Conservation (phyloP, 2,888 invertebrate species). For the Labia minor region DNA sequence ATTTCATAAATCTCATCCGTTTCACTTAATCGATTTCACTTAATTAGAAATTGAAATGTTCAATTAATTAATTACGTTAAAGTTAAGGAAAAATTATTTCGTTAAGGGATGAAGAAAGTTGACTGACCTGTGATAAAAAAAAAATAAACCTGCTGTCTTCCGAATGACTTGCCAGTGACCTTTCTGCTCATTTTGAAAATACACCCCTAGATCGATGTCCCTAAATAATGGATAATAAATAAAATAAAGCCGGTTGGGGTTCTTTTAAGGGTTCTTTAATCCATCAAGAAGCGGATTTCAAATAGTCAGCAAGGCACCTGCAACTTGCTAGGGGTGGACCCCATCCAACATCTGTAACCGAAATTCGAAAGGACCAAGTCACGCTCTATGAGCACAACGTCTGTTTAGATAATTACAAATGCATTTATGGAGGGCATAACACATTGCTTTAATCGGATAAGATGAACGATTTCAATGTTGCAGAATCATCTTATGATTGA, state of each 20-base stretch:
- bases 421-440: slow-evolving; percentile 1
- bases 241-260: slow-evolving; percentile 8
- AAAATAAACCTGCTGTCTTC: not conserved
- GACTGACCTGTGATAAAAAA: not conserved
- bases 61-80: not conserved
- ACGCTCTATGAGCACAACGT: not conserved
- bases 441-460: not conserved
- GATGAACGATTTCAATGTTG: slow-evolving; percentile 8
- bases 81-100: no score
- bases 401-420: slow-evolving; percentile 8
- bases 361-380: slow-evolving; percentile 13
- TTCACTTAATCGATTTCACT: not conserved
- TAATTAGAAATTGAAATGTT: not conserved
- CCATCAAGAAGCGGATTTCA: slow-evolving; percentile 8
- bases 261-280: not conserved
- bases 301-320: not conserved
- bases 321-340: not conserved
- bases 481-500: not conserved
- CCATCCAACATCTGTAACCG: not conserved
- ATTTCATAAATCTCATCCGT: not conserved
- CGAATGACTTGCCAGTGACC: not conserved
- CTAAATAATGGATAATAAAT: not conserved
- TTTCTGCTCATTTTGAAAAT: not conserved
- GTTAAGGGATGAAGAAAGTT: not conserved
- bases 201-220: no score